These are phyloP conservation scores for Drosophila persimilis DNA, from an alignment of 1,140 invertebrate genomes.

Conservation along the genomic window DNA sequence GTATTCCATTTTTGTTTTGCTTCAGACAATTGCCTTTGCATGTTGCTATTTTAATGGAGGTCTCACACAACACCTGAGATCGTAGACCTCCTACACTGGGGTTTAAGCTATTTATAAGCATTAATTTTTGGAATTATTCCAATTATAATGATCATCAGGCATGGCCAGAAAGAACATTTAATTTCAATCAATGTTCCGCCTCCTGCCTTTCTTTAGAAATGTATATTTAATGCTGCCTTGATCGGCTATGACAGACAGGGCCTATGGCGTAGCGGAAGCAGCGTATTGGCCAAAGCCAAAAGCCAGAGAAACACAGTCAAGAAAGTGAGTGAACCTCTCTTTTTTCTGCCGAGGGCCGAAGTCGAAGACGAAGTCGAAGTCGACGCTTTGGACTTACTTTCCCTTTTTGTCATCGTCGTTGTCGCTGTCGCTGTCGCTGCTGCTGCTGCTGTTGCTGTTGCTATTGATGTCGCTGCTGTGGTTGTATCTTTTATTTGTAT, in stretches of 20 bases:
- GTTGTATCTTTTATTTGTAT: constrained; percentile 1
- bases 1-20: constrained; percentile 12
- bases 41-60: constrained; percentile 56
- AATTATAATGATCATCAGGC: constrained; percentile 19
- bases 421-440: constrained; percentile 20
- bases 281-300: constrained; percentile 46
- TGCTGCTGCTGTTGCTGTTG: constrained; percentile 14
- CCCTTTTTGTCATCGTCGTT: constrained; percentile 69
- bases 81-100: constrained; percentile 16
- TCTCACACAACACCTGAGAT: constrained; percentile 26
- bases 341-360: constrained; percentile 41
- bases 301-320: constrained; percentile 43
- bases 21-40: constrained; percentile 39
- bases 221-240: constrained; percentile 29
- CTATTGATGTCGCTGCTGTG: not conserved
- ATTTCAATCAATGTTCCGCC: not conserved
- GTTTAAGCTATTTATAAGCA: constrained; percentile 7
- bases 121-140: constrained; percentile 29
- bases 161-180: constrained; percentile 21
- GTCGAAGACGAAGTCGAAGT: constrained; percentile 50
- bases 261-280: constrained; percentile 47
- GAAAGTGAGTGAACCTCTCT: constrained; percentile 55
- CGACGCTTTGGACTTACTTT: constrained; percentile 73
- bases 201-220: not conserved
- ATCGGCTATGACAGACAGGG: constrained; percentile 21